A percentile compares a stretch with the other conserved stretches of the same genome.
Evolutionary conservation across 2,113 vertebrate genomes (phyloP).

Genomic region (Tachysurus vachellii): DNA sequence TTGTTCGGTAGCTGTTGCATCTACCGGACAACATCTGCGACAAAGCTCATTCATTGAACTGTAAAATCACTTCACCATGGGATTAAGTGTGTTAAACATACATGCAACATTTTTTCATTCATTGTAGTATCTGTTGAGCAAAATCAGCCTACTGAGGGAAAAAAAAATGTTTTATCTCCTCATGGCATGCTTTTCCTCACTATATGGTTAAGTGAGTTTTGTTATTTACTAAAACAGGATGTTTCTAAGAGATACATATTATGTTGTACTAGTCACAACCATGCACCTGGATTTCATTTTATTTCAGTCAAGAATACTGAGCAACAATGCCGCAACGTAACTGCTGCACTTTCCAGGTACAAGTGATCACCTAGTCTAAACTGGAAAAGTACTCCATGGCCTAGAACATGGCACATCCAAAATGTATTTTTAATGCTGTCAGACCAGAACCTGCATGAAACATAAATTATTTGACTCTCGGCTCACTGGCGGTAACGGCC

Average conservation of each 20-base stretch:
- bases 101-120: background rate
- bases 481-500: background rate
- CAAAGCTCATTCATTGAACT: background rate
- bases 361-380: background rate
- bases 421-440: conserved; percentile 11
- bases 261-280: background rate
- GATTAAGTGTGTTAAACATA: background rate
- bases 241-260: background rate
- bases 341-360: background rate
- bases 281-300: background rate
- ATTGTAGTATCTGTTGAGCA: background rate
- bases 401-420: background rate
- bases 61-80: background rate
- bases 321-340: background rate
- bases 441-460: background rate
- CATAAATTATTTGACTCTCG: background rate
- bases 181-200: background rate
- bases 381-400: background rate
- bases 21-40: conserved; percentile 17
- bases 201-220: background rate
- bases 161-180: background rate
- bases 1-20: conserved; percentile 5
- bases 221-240: too few species aligned
- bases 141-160: background rate
- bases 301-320: background rate